Conservation (phyloP, 1,140 invertebrate genomes). For the Hycleus phaleratus region DNA sequence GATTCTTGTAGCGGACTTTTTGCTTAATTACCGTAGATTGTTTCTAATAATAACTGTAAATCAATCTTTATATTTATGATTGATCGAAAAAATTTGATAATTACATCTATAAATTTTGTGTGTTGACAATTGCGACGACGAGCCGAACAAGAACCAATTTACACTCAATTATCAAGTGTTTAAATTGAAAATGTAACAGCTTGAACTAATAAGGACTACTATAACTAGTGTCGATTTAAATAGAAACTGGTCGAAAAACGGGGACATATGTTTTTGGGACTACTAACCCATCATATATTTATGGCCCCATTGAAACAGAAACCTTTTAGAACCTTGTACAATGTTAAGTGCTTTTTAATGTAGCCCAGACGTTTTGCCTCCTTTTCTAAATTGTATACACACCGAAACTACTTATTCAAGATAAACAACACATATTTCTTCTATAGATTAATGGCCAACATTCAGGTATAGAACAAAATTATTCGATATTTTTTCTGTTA, state of each 20-base stretch:
- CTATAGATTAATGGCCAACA: no score
- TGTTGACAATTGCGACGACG: no score
- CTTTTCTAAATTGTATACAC: conserved; percentile 20
- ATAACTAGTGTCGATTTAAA: background rate
- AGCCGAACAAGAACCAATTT: conserved; percentile 1
- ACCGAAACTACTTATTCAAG: no score
- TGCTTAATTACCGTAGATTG: no score
- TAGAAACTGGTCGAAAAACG: background rate
- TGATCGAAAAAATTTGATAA: no score
- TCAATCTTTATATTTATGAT: no score
- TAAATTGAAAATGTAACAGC: conserved; percentile 6
- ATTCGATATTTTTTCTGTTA: no score
- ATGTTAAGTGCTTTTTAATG: conserved; percentile 34
- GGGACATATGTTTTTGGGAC: conserved; percentile 5
- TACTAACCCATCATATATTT: conserved; percentile 15
- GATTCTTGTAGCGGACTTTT: no score
- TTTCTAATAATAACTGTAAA: no score
- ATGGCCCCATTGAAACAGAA: conserved; percentile 19
- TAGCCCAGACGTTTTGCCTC: conserved; percentile 24
- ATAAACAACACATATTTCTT: no score
- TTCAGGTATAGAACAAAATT: no score
- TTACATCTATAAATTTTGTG: no score
- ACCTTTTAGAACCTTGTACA: conserved; percentile 31
- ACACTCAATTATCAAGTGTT: conserved; percentile 11
- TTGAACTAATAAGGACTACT: conserved; percentile 1